Conservation (phyloP, 2,113 vertebrate genomes). For the Bufo bufo region DNA sequence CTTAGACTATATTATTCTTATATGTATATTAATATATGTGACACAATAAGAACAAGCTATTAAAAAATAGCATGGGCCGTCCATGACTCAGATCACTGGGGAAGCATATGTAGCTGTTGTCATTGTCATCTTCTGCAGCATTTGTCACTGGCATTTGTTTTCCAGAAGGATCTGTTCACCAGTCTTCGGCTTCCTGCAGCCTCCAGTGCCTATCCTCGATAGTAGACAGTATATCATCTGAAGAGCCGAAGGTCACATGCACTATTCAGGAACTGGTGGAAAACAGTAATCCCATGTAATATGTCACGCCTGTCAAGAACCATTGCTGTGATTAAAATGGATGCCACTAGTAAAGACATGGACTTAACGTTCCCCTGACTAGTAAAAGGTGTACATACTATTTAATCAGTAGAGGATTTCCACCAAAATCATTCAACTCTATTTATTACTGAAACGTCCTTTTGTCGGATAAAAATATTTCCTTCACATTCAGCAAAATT, state of each 20-base stretch:
- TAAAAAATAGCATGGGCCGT: not conserved
- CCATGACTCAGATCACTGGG: not conserved
- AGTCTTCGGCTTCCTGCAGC: conserved; percentile 87
- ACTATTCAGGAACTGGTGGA: conserved; percentile 73
- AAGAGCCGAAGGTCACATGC: conserved; percentile 76
- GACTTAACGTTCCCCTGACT: not conserved
- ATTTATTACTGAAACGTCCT: conserved; percentile 14
- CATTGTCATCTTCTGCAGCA: not conserved
- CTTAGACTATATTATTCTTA: not conserved
- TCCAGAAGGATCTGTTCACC: conserved; percentile 72
- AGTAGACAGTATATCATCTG: conserved; percentile 93
- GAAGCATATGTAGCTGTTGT: not conserved
- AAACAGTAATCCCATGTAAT: conserved; percentile 65
- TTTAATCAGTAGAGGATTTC: conserved; percentile 4
- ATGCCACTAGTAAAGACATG: conserved; percentile 8
- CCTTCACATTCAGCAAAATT: conserved; percentile 61
- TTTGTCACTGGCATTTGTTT: conserved; percentile 44
- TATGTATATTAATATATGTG: not conserved
- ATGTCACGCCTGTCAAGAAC: not conserved
- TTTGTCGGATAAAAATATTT: conserved; percentile 17
- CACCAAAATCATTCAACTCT: not conserved
- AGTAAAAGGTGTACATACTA: conserved; percentile 8
- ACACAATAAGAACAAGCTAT: not conserved
- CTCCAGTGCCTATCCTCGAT: conserved; percentile 94
- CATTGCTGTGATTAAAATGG: not conserved